Evolutionary conservation across 2,797 vertebrate genomes (phyloP).

Genomic region (Trichosurus vulpecula): DNA sequence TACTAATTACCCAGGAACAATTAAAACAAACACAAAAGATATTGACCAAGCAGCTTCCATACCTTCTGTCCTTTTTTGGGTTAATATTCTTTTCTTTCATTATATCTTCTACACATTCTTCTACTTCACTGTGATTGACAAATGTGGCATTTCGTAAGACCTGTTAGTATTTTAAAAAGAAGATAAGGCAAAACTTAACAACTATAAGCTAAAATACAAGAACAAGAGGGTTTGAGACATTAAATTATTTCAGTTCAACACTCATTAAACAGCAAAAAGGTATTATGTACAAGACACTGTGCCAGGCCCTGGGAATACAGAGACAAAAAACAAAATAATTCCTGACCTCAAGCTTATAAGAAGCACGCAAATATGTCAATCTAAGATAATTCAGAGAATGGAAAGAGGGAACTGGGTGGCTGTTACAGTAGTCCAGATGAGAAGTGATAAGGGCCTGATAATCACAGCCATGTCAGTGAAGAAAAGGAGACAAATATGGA

Average conservation of each 20-base stretch:
- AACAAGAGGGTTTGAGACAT: not conserved
- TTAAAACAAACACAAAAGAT: not conserved
- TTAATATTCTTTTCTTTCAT: conserved; percentile 92
- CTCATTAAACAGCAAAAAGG: not conserved
- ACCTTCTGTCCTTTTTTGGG: conserved; percentile 90
- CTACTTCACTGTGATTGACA: conserved; percentile 84
- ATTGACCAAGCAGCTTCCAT: conserved; percentile 63
- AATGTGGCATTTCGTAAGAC: conserved; percentile 88
- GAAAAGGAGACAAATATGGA: not conserved
- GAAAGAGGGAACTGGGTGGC: not conserved
- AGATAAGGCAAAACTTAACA: conserved; percentile 40
- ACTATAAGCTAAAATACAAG: not conserved
- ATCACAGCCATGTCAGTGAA: not conserved
- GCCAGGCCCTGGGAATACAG: not conserved
- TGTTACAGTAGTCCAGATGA: not conserved
- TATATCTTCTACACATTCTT: conserved; percentile 87
- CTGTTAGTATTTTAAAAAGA: conserved; percentile 80
- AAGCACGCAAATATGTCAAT: not conserved
- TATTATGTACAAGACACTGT: not conserved
- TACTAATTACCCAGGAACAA: too few species aligned
- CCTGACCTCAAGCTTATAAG: not conserved
- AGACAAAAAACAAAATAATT: not conserved
- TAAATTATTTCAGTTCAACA: conserved; percentile 9
- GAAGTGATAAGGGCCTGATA: not conserved
- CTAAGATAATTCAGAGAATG: not conserved